These are phyloP conservation scores for Lepus americanus DNA, from an alignment of 2,113 vertebrate genomes.

Conservation along the genomic window DNA sequence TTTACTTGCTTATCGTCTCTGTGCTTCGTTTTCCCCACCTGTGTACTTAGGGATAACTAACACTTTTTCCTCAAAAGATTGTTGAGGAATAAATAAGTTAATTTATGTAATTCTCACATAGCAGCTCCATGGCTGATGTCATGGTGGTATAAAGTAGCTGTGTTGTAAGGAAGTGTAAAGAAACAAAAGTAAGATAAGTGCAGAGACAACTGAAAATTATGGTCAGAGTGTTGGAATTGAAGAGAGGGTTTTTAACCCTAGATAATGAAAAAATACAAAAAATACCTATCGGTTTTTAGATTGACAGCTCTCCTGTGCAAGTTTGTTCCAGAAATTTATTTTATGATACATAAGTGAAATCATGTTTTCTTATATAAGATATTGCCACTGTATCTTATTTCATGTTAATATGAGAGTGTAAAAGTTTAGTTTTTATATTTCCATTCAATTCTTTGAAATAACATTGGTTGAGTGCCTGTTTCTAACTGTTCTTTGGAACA, in stretches of 20 bases:
- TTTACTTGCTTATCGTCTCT: too few species aligned
- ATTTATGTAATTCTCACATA: background rate
- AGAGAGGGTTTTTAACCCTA: conserved; percentile 24
- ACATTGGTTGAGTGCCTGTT: background rate
- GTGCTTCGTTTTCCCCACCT: too few species aligned
- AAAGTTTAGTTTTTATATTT: conserved; percentile 49
- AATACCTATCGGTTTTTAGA: background rate
- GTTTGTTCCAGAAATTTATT: conserved; percentile 50
- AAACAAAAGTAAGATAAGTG: conserved; percentile 18
- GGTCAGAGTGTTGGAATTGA: background rate
- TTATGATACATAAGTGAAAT: conserved; percentile 1
- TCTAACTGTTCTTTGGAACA: conserved; percentile 10
- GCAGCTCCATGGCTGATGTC: background rate
- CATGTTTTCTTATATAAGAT: background rate
- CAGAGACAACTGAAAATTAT: background rate
- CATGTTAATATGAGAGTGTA: background rate
- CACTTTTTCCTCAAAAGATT: background rate
- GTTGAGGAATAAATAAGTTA: background rate
- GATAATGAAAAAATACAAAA: background rate
- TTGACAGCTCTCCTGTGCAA: background rate
- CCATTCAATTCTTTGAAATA: conserved; percentile 18
- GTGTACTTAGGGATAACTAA: background rate
- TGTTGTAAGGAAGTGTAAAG: background rate
- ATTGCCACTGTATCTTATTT: background rate
- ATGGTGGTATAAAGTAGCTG: background rate